Evolutionary conservation across 2,113 vertebrate genomes (phyloP).

Genomic region (Thamnophis sirtalis): DNA sequence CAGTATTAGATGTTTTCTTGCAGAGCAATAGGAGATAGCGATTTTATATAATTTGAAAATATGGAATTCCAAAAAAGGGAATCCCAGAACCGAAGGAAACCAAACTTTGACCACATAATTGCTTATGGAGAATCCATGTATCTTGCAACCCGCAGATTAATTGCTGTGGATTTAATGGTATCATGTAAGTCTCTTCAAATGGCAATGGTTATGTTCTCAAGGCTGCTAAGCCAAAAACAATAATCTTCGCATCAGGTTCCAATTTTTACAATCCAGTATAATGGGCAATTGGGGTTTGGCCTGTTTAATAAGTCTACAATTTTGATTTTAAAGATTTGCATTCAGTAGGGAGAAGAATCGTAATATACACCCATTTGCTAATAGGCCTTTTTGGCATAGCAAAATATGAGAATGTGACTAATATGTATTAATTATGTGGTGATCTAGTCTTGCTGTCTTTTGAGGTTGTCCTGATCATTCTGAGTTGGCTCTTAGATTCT

Average conservation of each 20-base stretch:
- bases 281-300: neutral
- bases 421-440: neutral
- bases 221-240: neutral
- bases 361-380: neutral
- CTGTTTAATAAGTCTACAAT: neutral
- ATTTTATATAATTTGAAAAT: neutral
- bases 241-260: neutral
- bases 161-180: neutral
- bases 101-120: neutral
- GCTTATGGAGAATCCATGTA: neutral
- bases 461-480: neutral
- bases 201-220: neutral
- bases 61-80: neutral
- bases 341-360: neutral
- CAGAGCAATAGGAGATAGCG: neutral
- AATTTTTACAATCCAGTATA: neutral
- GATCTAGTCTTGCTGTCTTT: neutral
- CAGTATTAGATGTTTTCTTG: neutral
- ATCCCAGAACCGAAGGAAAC: neutral
- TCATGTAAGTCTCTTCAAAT: neutral
- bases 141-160: neutral
- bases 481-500: neutral
- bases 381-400: neutral
- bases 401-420: neutral
- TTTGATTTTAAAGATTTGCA: neutral